Evolutionary conservation across 1,140 invertebrate genomes (phyloP).

Genomic region (Aleiodes sp.): DNA sequence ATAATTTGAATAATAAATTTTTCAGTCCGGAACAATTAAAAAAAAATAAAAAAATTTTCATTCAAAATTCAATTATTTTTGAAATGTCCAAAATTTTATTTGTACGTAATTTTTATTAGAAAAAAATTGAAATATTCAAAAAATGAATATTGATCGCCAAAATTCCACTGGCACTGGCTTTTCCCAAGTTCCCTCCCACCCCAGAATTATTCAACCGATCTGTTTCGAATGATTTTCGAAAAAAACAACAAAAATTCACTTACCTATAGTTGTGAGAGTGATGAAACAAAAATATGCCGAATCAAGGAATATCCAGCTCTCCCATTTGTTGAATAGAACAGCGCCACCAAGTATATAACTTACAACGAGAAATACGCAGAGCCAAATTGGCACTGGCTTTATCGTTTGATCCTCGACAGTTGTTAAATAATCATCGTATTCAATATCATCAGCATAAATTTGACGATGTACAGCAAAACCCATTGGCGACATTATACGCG

Average conservation of each 20-base stretch:
- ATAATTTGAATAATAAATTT: no score
- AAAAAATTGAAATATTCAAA: neutral
- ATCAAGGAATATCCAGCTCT: slow-evolving; percentile 89
- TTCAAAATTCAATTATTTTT: no score
- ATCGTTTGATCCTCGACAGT: slow-evolving; percentile 56
- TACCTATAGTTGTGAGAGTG: slow-evolving; percentile 90
- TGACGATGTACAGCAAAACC: slow-evolving; percentile 73
- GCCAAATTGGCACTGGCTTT: slow-evolving; percentile 88
- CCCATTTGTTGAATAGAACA: slow-evolving; percentile 85
- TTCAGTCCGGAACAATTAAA: no score
- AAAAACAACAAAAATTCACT: slow-evolving; percentile 34
- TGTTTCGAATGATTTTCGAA: no score
- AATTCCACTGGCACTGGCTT: no score
- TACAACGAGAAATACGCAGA: slow-evolving; percentile 88
- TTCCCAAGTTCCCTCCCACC: no score
- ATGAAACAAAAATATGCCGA: slow-evolving; percentile 97
- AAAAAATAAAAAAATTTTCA: no score
- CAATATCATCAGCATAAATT: slow-evolving; percentile 67
- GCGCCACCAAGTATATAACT: slow-evolving; percentile 90
- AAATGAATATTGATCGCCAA: neutral
- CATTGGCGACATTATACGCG: slow-evolving; percentile 75
- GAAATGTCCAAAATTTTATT: no score
- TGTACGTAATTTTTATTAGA: slow-evolving; percentile 2
- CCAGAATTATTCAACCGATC: no score
- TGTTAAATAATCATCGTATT: slow-evolving; percentile 46